phyloP scores from a whole-genome alignment of 2,888 invertebrate species.

The Ormyrus pomaceus region DNA sequence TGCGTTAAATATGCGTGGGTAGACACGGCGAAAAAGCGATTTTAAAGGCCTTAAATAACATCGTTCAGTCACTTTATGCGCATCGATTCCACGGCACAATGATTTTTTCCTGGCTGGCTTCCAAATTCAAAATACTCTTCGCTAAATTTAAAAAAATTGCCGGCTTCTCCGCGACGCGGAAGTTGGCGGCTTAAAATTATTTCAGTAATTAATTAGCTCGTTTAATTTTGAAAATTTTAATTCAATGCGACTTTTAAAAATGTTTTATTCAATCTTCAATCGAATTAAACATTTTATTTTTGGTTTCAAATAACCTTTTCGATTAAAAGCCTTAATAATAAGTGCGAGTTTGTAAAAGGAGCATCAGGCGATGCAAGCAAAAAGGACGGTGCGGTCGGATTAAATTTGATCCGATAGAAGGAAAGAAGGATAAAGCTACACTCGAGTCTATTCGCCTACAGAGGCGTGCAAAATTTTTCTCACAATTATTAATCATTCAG shows the following conservation, averaged over 20 bases:
- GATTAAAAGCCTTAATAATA: neutral
- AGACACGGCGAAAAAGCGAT: slow-evolving; percentile 57
- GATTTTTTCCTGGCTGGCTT: slow-evolving; percentile 25
- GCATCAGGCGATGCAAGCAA: neutral
- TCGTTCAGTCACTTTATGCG: slow-evolving; percentile 37
- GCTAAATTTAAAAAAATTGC: slow-evolving; percentile 58
- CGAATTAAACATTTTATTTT: too few species aligned
- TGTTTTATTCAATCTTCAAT: too few species aligned
- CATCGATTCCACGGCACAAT: slow-evolving; percentile 37
- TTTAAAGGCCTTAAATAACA: slow-evolving; percentile 33
- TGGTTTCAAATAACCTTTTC: neutral
- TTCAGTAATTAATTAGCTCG: neutral
- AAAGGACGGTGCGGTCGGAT: slow-evolving; percentile 11
- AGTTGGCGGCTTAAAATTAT: slow-evolving; percentile 14
- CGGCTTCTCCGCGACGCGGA: slow-evolving; percentile 24
- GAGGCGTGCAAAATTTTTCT: slow-evolving; percentile 2
- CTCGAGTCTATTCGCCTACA: slow-evolving; percentile 3
- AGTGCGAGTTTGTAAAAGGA: slow-evolving; percentile 3
- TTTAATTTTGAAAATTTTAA: slow-evolving; percentile 24
- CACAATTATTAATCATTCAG: slow-evolving; percentile 38
- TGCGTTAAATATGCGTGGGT: slow-evolving; percentile 44
- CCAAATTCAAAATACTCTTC: slow-evolving; percentile 57
- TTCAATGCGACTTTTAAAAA: too few species aligned
- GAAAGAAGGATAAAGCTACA: neutral
- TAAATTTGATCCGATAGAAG: slow-evolving; percentile 11